phyloP scores from a whole-genome alignment of 64 coral and sea anemone species.

The Montipora capricornis region DNA sequence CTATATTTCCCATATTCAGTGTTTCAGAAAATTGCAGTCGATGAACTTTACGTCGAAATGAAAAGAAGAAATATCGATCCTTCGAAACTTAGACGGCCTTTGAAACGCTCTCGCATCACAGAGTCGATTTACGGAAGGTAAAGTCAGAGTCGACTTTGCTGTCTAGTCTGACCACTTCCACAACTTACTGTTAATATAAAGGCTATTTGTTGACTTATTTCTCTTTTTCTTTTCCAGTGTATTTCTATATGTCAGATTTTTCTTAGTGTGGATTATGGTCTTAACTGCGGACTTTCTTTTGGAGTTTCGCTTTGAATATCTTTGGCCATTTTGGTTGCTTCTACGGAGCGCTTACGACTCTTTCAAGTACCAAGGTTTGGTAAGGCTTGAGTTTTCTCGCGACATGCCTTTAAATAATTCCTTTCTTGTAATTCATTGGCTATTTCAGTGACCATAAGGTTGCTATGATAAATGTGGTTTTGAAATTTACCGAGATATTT shows the following conservation, averaged over 20 bases:
- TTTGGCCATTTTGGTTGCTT: constrained; percentile 99
- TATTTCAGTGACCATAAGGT: neutral
- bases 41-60: constrained; percentile 80
- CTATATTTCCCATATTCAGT: constrained; percentile 46
- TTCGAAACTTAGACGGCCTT: constrained; percentile 96
- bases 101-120: constrained; percentile 98
- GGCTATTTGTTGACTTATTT: neutral
- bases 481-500: constrained; percentile 24
- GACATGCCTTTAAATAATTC: constrained; percentile 1
- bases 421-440: constrained; percentile 30
- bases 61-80: constrained; percentile 99
- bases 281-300: constrained; percentile 98
- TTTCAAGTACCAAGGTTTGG: constrained; percentile 99
- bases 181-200: constrained; percentile 9
- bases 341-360: constrained; percentile 99
- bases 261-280: constrained; percentile 99
- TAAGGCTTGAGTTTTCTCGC: constrained; percentile 63
- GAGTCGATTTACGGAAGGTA: constrained; percentile 99
- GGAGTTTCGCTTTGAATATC: constrained; percentile 99
- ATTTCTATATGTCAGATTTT: constrained; percentile 98
- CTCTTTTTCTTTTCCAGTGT: constrained; percentile 85
- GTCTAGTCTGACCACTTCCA: neutral
- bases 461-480: constrained; percentile 34
- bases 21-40: constrained; percentile 58
- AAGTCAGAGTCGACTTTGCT: constrained; percentile 11